Evolutionary conservation across 2,888 invertebrate species (phyloP), one percentile per base, ranked within the genome.

Genomic region (Chloroclysta siterata): DNA sequence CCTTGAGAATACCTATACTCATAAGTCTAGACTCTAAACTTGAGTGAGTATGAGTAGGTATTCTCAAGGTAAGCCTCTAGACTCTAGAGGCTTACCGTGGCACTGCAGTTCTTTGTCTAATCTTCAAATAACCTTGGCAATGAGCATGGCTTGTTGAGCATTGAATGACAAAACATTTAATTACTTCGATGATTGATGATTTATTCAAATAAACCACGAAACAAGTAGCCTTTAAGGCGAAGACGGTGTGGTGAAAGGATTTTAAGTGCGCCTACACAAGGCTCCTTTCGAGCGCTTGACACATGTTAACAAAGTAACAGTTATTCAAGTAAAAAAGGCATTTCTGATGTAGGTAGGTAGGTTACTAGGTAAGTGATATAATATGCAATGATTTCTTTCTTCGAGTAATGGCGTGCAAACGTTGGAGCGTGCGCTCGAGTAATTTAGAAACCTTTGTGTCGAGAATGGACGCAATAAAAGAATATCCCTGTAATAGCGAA

Each of bases 381-480:
- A 61, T 50, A 62, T 50, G 61, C 53, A 58, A 59, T 59, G 63
- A 61, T 68, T 70, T 65, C 63, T 66, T 70, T 65, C 66, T 53
- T 59, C 58, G 17, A 39, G 48, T 64, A 67, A 60, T 69, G 70
- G 76, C 73, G 79, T 75, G 71, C 70, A 63, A 63, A 66, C 69
- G 70, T 63, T 69, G 73, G 71, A 76, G 76, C 82, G 80, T 82
- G 82, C 62, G 63, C 56, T 57, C 52, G 33, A 58, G 65, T 69
- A 70, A 75, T 82, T 78, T 77, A 70, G 66, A 73, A 69, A 65
- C 59, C 64, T 70, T 71, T 69, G 65, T 70, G 48, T 60, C 61
- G 65, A 66, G 65, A 73, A 72, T 65, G 53, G 69, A 54, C 53
- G 62, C 54, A 72, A 60, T 66, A 72, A 69, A 72, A 68, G 55